These are phyloP conservation scores for Ectropis crepuscularia DNA, from an alignment of 2,888 invertebrate genomes.

Conservation along the genomic window DNA sequence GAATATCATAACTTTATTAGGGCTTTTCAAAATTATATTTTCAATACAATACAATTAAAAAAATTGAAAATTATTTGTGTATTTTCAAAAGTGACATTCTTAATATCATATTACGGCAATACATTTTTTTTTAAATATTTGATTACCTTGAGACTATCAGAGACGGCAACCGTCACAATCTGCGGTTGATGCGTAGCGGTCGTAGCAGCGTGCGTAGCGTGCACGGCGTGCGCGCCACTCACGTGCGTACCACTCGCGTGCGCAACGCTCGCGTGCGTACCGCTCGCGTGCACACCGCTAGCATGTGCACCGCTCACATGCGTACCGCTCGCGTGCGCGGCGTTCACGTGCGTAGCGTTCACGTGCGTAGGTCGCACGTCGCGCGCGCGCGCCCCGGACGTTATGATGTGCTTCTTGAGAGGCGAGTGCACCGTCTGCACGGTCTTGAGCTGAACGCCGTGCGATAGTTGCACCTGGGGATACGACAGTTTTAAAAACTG, in stretches of 20 bases:
- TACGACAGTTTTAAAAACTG: background rate
- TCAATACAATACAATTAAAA: too few species aligned
- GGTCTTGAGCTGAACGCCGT: slow-evolving; percentile 70
- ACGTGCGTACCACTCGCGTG: background rate
- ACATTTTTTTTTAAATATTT: background rate
- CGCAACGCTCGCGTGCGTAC: background rate
- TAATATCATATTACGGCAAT: background rate
- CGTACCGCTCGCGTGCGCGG: background rate
- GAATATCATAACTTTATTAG: too few species aligned
- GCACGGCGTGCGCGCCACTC: background rate
- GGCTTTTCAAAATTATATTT: too few species aligned
- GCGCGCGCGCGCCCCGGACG: slow-evolving; percentile 54
- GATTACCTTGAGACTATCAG: slow-evolving; percentile 68
- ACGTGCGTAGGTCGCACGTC: slow-evolving; percentile 47
- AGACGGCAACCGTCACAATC: slow-evolving; percentile 71
- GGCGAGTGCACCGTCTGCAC: slow-evolving; percentile 72
- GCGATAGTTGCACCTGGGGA: slow-evolving; percentile 50
- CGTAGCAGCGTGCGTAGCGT: slow-evolving; percentile 3
- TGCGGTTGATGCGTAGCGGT: slow-evolving; percentile 57
- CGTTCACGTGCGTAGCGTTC: background rate
- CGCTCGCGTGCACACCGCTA: background rate
- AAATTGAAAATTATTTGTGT: too few species aligned
- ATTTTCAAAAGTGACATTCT: background rate
- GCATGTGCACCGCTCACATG: background rate
- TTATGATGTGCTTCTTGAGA: slow-evolving; percentile 74